Evolutionary conservation across 2,888 invertebrate species (phyloP), one percentile per base, ranked within the genome.

Genomic region (Caenorhabditis plicata): DNA sequence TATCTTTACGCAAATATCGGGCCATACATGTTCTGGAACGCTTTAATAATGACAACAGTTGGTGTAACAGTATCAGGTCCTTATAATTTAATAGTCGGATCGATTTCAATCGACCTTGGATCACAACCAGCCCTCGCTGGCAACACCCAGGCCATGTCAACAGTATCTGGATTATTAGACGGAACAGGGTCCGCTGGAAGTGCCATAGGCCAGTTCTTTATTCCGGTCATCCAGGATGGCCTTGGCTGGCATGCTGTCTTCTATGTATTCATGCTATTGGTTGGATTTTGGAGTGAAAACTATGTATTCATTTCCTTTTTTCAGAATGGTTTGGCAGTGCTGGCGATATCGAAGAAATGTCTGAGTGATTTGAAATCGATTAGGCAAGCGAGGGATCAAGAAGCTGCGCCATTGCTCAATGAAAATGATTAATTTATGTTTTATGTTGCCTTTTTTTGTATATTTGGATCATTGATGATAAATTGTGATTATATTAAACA

Each of bases 171-270:
- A 15, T 81, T 85, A 29, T 78, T 85, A 41, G 85, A 85, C 73
- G 85, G 84, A 25, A 83, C 83, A 22, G 85, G 84, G 9, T 84
- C 84, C 65, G 77, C 82, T 45, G 85, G 85, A 25, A 83, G 83
- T 7, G 84, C 84, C 11, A 68, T 84, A 25, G 85, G 85, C 17
- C 84, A 84, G 62, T 44, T 80, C 17, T 56, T 81, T 48, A 82
- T 84, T 15, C 84, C 84, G 11, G 45, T 82, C 19, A 75, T 84
- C 22, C 81, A 83, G 60, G 58, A 68, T 8, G 43, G 47, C 11
- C 39, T 64, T 19, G 81, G 82, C 13, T 84, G 84, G 84, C 70
- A 76, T 48, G 76, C 77, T 20, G 83, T 84, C 8, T 84, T 84
- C 71, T 81, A 82, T 64, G 73, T 83, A 36, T 84, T 84, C 67